phyloP scores from a whole-genome alignment of 1,140 invertebrate genomes.

The Euura saliciscinereae region DNA sequence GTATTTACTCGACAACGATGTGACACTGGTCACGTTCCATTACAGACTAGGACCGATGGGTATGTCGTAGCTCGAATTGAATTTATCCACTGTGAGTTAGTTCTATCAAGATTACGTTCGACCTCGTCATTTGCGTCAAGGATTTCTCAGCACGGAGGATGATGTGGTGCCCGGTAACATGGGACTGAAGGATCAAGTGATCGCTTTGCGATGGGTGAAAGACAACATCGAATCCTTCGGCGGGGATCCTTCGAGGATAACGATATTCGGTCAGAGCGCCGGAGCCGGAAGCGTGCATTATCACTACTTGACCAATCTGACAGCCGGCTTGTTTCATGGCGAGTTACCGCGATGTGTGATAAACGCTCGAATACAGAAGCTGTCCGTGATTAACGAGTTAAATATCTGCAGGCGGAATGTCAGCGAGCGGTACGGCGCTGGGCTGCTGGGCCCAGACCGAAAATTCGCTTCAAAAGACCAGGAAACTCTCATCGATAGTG shows the following conservation, averaged over 20 bases:
- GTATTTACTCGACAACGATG: conserved; percentile 67
- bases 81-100: conserved; percentile 10
- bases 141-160: conserved; percentile 58
- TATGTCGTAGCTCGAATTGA: conserved; percentile 23
- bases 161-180: conserved; percentile 63
- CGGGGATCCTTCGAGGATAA: conserved; percentile 60
- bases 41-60: conserved; percentile 68
- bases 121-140: conserved; percentile 38
- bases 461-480: conserved; percentile 70
- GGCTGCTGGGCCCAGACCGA: conserved; percentile 73
- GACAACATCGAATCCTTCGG: conserved; percentile 63
- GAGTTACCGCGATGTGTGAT: conserved; percentile 18
- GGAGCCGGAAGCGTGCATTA: conserved; percentile 65
- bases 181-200: conserved; percentile 67
- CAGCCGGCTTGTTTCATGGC: conserved; percentile 55
- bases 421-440: conserved; percentile 78
- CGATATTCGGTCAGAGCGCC: conserved; percentile 60
- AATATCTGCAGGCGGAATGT: conserved; percentile 70
- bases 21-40: conserved; percentile 70
- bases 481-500: conserved; percentile 67
- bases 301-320: conserved; percentile 64
- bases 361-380: background rate
- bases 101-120: conserved; percentile 9
- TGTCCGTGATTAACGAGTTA: background rate
- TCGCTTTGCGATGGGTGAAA: conserved; percentile 66